phyloP scores from a whole-genome alignment of 2,888 invertebrate genomes.

The Luperina testacea region DNA sequence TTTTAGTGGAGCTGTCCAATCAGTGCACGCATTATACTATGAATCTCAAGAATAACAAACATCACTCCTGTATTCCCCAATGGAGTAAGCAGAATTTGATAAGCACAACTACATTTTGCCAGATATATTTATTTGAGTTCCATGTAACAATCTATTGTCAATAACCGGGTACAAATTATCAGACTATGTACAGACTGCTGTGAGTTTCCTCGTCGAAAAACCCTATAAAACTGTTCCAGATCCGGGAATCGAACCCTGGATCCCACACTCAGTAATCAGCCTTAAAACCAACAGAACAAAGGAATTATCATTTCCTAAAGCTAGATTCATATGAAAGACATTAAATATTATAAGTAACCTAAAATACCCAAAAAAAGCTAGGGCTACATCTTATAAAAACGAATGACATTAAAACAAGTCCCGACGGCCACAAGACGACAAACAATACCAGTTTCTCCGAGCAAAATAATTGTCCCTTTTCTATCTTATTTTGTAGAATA shows the following conservation, averaged over 20 bases:
- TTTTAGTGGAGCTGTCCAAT: no score
- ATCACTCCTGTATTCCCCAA: neutral
- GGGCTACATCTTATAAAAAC: constrained; percentile 5
- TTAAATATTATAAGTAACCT: neutral
- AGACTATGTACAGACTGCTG: neutral
- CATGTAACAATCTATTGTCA: neutral
- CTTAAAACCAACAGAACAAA: neutral
- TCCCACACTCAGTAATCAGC: no score
- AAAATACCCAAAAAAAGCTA: neutral
- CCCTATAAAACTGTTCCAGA: neutral
- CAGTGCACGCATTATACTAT: no score
- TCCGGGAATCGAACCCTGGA: neutral
- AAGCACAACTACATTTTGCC: neutral
- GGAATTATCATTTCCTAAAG: neutral
- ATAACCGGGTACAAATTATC: neutral
- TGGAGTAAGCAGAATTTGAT: neutral
- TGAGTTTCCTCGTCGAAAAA: neutral
- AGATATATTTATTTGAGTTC: neutral
- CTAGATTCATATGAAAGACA: neutral
- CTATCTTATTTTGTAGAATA: constrained; percentile 25
- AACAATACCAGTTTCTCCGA: constrained; percentile 7
- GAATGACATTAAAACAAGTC: constrained; percentile 12
- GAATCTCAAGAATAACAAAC: neutral
- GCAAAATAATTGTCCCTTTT: constrained; percentile 39
- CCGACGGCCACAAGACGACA: neutral